Evolutionary conservation across 92 coral and sea anemone genomes (phyloP).

Genomic region (Epizoanthus rinbou): DNA sequence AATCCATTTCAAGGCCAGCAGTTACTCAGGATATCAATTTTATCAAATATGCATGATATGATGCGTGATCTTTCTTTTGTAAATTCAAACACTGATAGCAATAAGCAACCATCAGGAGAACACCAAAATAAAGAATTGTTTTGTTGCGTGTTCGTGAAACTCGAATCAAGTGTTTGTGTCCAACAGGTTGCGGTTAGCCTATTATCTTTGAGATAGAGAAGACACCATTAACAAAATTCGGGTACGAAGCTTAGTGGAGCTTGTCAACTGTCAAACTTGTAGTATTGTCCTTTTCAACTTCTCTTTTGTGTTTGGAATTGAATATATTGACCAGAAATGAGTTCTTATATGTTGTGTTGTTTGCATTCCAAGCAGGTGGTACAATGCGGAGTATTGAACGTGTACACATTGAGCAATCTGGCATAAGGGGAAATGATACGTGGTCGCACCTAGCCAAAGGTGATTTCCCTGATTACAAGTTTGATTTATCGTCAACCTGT

Average conservation of each 20-base stretch:
- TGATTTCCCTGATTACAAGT: background rate
- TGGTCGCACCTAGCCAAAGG: background rate
- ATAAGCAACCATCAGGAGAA: slow-evolving; percentile 20
- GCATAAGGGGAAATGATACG: background rate
- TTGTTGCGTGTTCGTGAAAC: too few species aligned
- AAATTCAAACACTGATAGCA: background rate
- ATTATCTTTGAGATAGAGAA: background rate
- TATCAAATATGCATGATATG: too few species aligned
- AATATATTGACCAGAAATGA: background rate
- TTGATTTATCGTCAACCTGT: background rate
- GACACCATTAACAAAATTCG: background rate
- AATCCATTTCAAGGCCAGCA: background rate
- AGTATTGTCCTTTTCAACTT: background rate
- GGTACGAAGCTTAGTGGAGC: background rate
- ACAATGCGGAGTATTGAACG: background rate
- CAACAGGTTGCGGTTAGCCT: slow-evolving; percentile 5
- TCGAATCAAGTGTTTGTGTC: background rate
- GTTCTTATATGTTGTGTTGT: background rate
- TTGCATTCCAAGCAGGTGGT: slow-evolving; percentile 33
- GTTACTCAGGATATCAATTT: background rate
- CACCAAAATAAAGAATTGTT: background rate
- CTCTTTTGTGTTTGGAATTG: slow-evolving; percentile 8
- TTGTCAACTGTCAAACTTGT: background rate
- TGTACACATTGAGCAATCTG: background rate
- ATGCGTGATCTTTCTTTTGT: background rate